Conservation (phyloP, 2,797 vertebrate genomes). For the Crypturellus tataupa region DNA sequence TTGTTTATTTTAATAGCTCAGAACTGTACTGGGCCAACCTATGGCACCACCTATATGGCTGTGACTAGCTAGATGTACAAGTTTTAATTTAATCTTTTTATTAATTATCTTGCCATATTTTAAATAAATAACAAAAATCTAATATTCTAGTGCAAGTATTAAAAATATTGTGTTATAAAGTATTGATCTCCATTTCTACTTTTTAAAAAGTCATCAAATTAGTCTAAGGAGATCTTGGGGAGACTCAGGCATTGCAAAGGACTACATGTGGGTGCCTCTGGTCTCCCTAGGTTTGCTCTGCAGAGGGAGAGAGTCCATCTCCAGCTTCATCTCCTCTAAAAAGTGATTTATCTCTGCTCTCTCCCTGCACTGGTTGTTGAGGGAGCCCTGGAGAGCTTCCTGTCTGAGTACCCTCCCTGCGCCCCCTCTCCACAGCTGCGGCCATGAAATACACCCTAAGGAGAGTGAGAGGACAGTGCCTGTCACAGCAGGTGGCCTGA, state of each 20-base stretch:
- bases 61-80: background rate
- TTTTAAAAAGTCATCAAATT: background rate
- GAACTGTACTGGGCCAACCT: background rate
- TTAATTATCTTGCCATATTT: background rate
- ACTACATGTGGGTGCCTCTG: background rate
- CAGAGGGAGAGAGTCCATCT: background rate
- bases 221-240: background rate
- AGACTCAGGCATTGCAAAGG: background rate
- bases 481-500: too few species aligned
- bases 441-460: background rate
- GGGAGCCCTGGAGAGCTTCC: background rate
- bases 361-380: background rate
- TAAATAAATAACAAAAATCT: background rate
- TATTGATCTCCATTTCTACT: background rate
- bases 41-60: background rate
- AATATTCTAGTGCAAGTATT: background rate
- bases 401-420: background rate
- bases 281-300: background rate
- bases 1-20: background rate
- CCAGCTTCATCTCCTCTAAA: background rate
- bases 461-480: background rate
- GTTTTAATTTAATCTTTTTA: background rate
- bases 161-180: background rate
- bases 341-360: slow-evolving; percentile 5
- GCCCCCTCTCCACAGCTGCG: background rate